Evolutionary conservation across 2,797 vertebrate species (phyloP), one percentile per base, ranked within the genome.

Genomic region (Hozukius guyotensis): DNA sequence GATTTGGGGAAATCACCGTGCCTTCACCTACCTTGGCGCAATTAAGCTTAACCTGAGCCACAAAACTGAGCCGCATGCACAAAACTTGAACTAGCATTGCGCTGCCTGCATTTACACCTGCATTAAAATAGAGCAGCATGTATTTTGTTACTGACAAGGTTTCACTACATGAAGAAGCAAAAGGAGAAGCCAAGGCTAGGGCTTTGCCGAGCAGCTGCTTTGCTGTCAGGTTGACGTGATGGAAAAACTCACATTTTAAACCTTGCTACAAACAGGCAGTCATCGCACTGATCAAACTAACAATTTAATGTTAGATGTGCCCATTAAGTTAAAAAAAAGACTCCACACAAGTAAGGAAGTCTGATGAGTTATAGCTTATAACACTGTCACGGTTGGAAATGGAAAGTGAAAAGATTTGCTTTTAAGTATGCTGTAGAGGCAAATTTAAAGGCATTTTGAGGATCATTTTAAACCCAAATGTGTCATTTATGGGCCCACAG

Each of bases 381-480:
- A 74, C 31, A 13, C 55, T 72, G 77, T 80, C 80, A 78, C n/a
- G 25, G 63, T 38, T 77, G n/a, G 55, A 85, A 77, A 79, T 72
- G 32, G n/a, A 80, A 81, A 73, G 76, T 66, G 36, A 80, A 86
- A 84, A 77, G 42, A 75, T 70, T 56, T 77, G 25, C 20, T 83
- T 84, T 80, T 52, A 80, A 80, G 72, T 68, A 53, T 71, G 14
- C 79, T 32, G 67, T 16, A 68, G 66, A 79, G 42, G 69, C n/a
- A 74, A 71, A 81, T 81, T 82, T 79, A 83, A 84, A 84, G 56
- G 49, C 76, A 75, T 76, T 82, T 46, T 64, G 60, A 82, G 66
- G 72, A 78, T 82, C 25, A 83, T 70, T 85, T 81, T 71, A 64
- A 82, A 72, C 67, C 72, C 38, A 78, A 83, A 83, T 59, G 77